These are phyloP conservation scores for Fistularia tabacaria DNA, from an alignment of 2,797 vertebrate genomes.

Conservation along the genomic window DNA sequence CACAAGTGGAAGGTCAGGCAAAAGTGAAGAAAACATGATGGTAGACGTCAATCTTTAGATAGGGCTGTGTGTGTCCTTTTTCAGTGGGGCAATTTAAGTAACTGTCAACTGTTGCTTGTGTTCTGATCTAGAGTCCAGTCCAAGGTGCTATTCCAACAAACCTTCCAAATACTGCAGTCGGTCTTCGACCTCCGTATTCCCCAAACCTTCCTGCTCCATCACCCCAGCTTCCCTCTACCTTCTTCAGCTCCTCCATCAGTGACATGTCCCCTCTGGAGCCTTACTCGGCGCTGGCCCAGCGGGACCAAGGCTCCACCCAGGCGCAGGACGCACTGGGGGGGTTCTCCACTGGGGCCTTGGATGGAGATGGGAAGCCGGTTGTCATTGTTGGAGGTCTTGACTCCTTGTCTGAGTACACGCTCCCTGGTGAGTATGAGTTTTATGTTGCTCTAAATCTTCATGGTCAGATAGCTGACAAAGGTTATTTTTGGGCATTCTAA, in stretches of 20 bases:
- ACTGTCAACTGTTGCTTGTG: constrained; percentile 2
- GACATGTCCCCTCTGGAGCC: constrained; percentile 82
- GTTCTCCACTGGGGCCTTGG: constrained; percentile 64
- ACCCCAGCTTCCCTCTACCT: constrained; percentile 81
- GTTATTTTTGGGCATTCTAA: too few relatives aligned
- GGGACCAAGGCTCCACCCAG: constrained; percentile 74
- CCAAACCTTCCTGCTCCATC: constrained; percentile 82
- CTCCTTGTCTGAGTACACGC: constrained; percentile 78
- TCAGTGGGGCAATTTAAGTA: not conserved
- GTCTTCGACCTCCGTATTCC: constrained; percentile 81
- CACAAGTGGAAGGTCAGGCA: too few relatives aligned
- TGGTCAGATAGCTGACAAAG: too few relatives aligned
- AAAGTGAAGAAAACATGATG: too few relatives aligned
- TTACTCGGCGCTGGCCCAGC: constrained; percentile 75
- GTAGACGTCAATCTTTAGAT: too few relatives aligned
- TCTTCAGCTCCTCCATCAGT: constrained; percentile 84
- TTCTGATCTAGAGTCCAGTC: constrained; percentile 66
- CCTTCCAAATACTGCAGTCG: constrained; percentile 89
- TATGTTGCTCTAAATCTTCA: not conserved
- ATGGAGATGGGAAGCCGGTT: constrained; percentile 59
- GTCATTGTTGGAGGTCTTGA: constrained; percentile 68
- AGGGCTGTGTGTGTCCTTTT: too few relatives aligned
- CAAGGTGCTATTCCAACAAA: constrained; percentile 89
- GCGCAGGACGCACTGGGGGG: constrained; percentile 84
- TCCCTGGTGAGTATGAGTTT: constrained; percentile 57